These are phyloP conservation scores for Drosophila lacertosa DNA, from an alignment of 1,140 invertebrate species.

Conservation along the genomic window DNA sequence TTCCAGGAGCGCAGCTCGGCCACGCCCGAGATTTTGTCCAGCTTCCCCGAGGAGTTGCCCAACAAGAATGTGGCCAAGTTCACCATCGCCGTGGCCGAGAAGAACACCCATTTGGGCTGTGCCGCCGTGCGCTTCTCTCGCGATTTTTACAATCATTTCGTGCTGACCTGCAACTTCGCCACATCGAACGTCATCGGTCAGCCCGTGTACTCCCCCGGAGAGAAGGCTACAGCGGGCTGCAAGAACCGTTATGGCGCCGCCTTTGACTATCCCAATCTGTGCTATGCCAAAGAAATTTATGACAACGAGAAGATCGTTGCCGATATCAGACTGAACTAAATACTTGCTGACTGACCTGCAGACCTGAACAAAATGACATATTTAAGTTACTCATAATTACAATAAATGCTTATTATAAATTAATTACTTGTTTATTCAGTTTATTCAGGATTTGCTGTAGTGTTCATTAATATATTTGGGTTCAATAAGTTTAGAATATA, in stretches of 20 bases:
- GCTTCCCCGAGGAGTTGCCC: slow-evolving; percentile 57
- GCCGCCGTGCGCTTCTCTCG: slow-evolving; percentile 59
- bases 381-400: not conserved
- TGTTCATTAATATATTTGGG: too few relatives aligned
- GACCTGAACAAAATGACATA: not conserved
- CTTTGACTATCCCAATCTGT: too few relatives aligned
- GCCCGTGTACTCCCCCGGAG: too few relatives aligned
- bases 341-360: not conserved
- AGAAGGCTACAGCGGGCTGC: too few relatives aligned
- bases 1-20: slow-evolving; percentile 47
- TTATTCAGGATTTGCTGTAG: not conserved
- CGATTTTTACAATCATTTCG: slow-evolving; percentile 63
- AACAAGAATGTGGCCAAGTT: slow-evolving; percentile 58
- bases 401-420: slow-evolving; percentile 32
- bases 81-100: slow-evolving; percentile 61
- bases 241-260: too few relatives aligned
- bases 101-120: slow-evolving; percentile 61
- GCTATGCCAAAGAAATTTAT: too few relatives aligned
- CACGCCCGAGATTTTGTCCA: slow-evolving; percentile 47
- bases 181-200: too few relatives aligned
- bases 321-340: slow-evolving; percentile 26
- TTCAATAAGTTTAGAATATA: too few relatives aligned
- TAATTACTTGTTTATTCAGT: too few relatives aligned
- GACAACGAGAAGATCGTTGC: slow-evolving; percentile 13
- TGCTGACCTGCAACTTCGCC: slow-evolving; percentile 11